Evolutionary conservation across 2,797 vertebrate genomes (phyloP), one percentile per base, ranked within the genome.

Genomic region (Catostomus latipinnis): DNA sequence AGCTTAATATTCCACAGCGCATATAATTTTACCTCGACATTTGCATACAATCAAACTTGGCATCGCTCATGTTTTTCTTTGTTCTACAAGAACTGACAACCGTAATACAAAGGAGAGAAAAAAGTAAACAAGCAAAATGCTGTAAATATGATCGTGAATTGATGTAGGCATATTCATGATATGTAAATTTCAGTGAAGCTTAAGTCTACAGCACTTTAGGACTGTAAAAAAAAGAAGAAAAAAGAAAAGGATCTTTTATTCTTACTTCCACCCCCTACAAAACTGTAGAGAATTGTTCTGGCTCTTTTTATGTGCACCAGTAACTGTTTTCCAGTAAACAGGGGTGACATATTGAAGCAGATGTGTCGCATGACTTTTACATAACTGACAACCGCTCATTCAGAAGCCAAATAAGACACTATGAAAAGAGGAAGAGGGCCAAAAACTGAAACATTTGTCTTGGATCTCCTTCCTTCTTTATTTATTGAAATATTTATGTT

Each of bases 101-200:
- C 87, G 87, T 86, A 68, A 81, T 91, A 92, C 91, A 93, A 92
- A 92, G 87, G 87, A 78, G 84, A 80, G 89, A 88, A 84, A 89
- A 86, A 88, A 88, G 90, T 90, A 91, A 93, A 93, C 89, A 93
- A 92, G 92, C 90, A 90, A 92, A 91, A 89, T 88, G 88, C 79
- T 90, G 90, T 87, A 79, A 89, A 86, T 83, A 77, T 88, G 86
- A 87, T 86, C 61, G 73, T 10, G 83, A 58, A 81, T 54, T 68
- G 69, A 77, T 53, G 57, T 66, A 81, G 67, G 67, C 78, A 77
- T 71, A 83, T 83, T 87, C 87, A 86, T 85, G 83, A 88, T 74
- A 91, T 92, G 92, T 84, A 88, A 88, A 92, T 92, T 84, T 67
- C 78, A 74, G 84, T 90, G 75, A 81, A 81, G 73, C 84, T 84